phyloP scores from a whole-genome alignment of 2,797 vertebrate species.

The Coilia nasus region DNA sequence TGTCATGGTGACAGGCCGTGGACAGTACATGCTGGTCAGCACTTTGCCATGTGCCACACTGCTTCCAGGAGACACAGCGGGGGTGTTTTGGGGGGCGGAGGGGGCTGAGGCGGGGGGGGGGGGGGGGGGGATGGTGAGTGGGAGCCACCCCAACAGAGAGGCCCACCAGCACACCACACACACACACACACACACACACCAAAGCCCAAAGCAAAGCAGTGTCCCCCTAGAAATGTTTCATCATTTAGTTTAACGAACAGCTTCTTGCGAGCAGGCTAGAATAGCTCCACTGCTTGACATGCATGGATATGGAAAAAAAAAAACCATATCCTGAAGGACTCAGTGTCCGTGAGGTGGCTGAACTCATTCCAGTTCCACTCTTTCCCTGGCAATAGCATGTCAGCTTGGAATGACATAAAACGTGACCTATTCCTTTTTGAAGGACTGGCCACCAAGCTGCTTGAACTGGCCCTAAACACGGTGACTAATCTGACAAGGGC shows the following conservation, averaged over 20 bases:
- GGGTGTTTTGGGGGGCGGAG: neutral
- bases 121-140: too few species aligned
- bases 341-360: neutral
- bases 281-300: neutral
- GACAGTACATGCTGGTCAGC: slow-evolving; percentile 14
- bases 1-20: slow-evolving; percentile 11
- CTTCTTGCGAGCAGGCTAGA: neutral
- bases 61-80: neutral
- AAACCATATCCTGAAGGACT: neutral
- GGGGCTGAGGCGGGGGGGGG: neutral
- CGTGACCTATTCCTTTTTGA: neutral
- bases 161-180: too few species aligned
- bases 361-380: neutral
- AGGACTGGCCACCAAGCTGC: neutral
- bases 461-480: neutral
- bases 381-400: neutral
- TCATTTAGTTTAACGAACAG: neutral
- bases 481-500: too few species aligned
- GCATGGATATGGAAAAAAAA: neutral
- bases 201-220: neutral
- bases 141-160: neutral
- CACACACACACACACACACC: too few species aligned
- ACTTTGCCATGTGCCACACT: neutral
- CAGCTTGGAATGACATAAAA: neutral
- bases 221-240: neutral